phyloP scores from a whole-genome alignment of 2,113 vertebrate genomes.

The Benitochromis conjunctus region DNA sequence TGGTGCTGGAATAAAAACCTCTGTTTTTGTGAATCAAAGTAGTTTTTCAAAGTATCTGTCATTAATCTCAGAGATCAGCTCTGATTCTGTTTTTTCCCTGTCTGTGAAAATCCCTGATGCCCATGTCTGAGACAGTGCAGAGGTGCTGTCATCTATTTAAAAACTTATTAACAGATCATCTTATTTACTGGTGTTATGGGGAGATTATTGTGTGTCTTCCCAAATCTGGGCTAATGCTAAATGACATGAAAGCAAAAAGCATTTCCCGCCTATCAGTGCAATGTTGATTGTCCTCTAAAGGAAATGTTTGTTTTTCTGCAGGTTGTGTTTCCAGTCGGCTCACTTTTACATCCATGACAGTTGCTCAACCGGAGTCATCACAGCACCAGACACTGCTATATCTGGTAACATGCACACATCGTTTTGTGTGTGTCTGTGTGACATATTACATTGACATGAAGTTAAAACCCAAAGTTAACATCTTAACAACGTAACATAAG shows the following conservation, averaged over 20 bases:
- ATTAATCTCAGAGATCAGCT: conserved; percentile 6
- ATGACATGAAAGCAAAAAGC: conserved; percentile 26
- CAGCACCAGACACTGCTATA: conserved; percentile 62
- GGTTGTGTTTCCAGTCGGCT: conserved; percentile 96
- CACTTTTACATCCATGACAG: conserved; percentile 96
- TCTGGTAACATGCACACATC: conserved; percentile 26
- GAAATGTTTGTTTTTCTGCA: conserved; percentile 55
- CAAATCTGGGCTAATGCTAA: conserved; percentile 18
- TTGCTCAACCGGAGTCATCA: conserved; percentile 86
- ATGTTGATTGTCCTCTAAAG: neutral
- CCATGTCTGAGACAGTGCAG: conserved; percentile 49
- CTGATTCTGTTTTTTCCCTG: neutral
- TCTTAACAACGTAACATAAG: neutral
- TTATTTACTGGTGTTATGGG: conserved; percentile 39
- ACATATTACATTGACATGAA: neutral
- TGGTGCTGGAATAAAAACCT: neutral
- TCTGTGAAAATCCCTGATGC: conserved; percentile 72
- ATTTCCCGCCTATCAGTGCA: neutral
- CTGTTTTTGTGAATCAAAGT: neutral
- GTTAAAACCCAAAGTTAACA: neutral
- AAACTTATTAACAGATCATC: conserved; percentile 65
- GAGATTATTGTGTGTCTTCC: conserved; percentile 36
- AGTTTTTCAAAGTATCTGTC: neutral
- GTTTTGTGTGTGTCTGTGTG: neutral
- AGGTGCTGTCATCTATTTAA: conserved; percentile 52